These are phyloP conservation scores for Rissa tridactyla DNA, from an alignment of 2,113 vertebrate species.

Conservation along the genomic window DNA sequence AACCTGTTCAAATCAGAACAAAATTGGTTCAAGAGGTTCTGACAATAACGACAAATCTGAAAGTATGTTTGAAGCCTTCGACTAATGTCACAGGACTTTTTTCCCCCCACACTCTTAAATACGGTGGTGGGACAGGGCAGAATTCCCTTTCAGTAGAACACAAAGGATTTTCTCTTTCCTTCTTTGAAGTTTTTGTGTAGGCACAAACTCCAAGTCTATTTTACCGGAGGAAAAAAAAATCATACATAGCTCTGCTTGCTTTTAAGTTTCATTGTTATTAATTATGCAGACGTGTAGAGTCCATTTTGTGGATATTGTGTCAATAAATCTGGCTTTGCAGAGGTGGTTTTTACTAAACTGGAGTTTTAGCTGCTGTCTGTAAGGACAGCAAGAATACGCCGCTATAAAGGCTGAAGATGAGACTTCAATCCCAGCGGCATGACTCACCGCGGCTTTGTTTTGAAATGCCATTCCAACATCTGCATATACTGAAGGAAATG, in stretches of 20 bases:
- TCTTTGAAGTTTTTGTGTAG: background rate
- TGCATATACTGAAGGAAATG: background rate
- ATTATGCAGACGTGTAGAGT: background rate
- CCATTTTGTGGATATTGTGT: background rate
- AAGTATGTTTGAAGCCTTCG: background rate
- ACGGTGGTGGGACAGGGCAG: background rate
- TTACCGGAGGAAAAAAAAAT: background rate
- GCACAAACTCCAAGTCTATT: background rate
- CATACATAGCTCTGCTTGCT: background rate
- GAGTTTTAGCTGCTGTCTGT: background rate
- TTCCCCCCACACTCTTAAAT: background rate
- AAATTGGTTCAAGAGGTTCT: background rate
- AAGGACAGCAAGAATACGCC: background rate
- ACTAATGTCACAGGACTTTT: background rate
- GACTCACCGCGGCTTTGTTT: background rate
- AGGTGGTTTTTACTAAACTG: background rate
- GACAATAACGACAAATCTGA: background rate
- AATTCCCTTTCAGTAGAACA: background rate
- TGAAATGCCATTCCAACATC: background rate
- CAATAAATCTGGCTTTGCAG: background rate
- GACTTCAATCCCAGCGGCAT: background rate
- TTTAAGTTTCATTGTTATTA: background rate
- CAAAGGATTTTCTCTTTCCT: background rate
- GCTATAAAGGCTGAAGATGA: background rate
- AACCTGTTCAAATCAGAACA: background rate